Evolutionary conservation across 2,797 vertebrate species (phyloP), one percentile per base, ranked within the genome.

Genomic region (Bucorvus abyssinicus): DNA sequence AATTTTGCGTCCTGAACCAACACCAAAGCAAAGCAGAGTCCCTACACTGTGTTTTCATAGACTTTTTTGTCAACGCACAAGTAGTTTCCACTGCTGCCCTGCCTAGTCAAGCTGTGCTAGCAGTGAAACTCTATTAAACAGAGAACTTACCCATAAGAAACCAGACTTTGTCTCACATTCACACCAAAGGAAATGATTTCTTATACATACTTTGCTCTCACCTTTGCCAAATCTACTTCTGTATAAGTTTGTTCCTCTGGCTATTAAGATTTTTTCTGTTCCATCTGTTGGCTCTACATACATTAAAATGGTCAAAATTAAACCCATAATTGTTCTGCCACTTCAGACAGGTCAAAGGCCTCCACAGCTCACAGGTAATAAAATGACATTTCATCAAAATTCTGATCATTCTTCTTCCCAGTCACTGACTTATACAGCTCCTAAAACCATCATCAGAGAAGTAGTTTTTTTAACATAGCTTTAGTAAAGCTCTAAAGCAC

Each of bases 291-390:
- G 47, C 34, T 67, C n/a, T 11, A 38, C 24, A 32, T 16, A 84
- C 9, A 34, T 40, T 14, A 68, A 87, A 57, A 85, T 2, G n/a
- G 50, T 57, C 40, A 89, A 95, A 92, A 93, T 22, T 77, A 92
- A 71, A 4, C 8, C 6, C 3, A 0, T 57, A 86, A 78, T 12
- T 83, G 30, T 85, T 90, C 73, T 83, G 53, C 44, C 34, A 44
- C 34, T 92, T 95, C 82, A 93, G 73, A 69, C 38, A 86, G 61
- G 79, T 75, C 64, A 86, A 80, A 87, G 74, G 56, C 34, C 57
- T 83, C 34, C 45, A 73, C 55, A 79, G 32, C 32, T 95, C 59
- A 65, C 78, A 90, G 71, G 57, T 86, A 76, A 44, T 63, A 85
- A 91, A 94, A 71, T 19, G 22, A 71, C 42, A 68, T 82, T 86